phyloP scores from a whole-genome alignment of 1,140 invertebrate genomes.

The Venustaconcha ellipsiformis region DNA sequence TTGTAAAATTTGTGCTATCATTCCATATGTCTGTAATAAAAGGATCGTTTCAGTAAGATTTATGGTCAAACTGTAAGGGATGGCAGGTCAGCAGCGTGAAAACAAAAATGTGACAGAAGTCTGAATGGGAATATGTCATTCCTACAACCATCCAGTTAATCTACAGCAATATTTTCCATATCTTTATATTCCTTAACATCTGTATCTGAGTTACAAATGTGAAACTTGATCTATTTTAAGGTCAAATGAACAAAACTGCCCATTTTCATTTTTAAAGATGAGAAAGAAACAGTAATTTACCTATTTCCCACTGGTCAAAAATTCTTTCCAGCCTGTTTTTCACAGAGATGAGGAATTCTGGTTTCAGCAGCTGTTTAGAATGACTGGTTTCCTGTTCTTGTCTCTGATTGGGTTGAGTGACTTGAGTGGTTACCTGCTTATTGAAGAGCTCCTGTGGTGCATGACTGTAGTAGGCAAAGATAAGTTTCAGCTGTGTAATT shows the following conservation, averaged over 20 bases:
- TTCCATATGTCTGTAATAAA: too few relatives aligned
- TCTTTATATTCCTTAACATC: background rate
- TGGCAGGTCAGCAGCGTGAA: too few relatives aligned
- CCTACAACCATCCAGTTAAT: background rate
- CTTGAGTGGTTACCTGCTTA: too few relatives aligned
- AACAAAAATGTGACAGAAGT: too few relatives aligned
- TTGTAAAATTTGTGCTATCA: too few relatives aligned
- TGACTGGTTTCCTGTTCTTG: too few relatives aligned
- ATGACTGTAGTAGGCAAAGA: conserved; percentile 52
- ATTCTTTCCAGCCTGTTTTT: conserved; percentile 49
- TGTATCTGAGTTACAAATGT: background rate
- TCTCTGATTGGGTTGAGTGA: too few relatives aligned
- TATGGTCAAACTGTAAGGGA: too few relatives aligned
- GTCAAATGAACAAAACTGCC: background rate
- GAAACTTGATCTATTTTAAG: background rate
- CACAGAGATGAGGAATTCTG: conserved; percentile 53
- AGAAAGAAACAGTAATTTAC: conserved; percentile 29
- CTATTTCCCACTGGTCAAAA: conserved; percentile 56
- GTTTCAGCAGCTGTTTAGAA: conserved; percentile 44
- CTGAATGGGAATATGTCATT: too few relatives aligned
- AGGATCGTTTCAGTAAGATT: too few relatives aligned
- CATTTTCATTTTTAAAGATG: background rate
- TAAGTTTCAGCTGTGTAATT: conserved; percentile 57
- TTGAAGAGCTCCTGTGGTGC: background rate
- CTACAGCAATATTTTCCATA: background rate